Conservation (phyloP, 2,797 vertebrate species). For the Hydrocynus forskahlii region DNA sequence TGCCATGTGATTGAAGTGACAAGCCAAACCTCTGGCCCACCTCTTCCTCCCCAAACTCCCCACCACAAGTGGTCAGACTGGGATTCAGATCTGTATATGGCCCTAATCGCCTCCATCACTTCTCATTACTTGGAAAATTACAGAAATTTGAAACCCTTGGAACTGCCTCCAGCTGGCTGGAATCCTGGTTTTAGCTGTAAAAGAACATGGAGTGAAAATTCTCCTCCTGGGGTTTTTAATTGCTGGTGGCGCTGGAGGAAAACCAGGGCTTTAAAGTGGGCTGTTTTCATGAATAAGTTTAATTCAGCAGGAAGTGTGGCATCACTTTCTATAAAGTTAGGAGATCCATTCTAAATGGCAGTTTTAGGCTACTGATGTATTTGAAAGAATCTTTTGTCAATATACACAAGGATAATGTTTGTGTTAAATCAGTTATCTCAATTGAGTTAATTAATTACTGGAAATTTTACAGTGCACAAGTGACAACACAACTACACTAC, state of each 20-base stretch:
- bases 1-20: slow-evolving; percentile 61
- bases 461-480: not conserved
- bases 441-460: not conserved
- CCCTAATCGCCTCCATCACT: slow-evolving; percentile 55
- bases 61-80: slow-evolving; percentile 51
- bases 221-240: slow-evolving; percentile 32
- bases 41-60: slow-evolving; percentile 2
- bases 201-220: slow-evolving; percentile 54
- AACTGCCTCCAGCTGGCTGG: slow-evolving; percentile 56
- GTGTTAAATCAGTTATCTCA: not conserved
- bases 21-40: slow-evolving; percentile 60
- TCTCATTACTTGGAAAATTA: slow-evolving; percentile 63
- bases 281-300: slow-evolving; percentile 23
- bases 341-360: slow-evolving; percentile 6
- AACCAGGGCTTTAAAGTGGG: slow-evolving; percentile 41
- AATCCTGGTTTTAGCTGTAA: slow-evolving; percentile 54
- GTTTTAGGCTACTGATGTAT: not conserved
- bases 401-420: not conserved
- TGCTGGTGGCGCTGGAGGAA: slow-evolving; percentile 18
- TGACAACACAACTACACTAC: too few species aligned
- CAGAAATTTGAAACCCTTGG: slow-evolving; percentile 57
- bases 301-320: slow-evolving; percentile 35
- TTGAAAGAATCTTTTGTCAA: not conserved
- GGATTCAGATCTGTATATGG: slow-evolving; percentile 57
- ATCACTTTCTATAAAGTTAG: slow-evolving; percentile 15